These are phyloP conservation scores for Neofelis nebulosa DNA, from an alignment of 2,113 vertebrate species.

Conservation along the genomic window DNA sequence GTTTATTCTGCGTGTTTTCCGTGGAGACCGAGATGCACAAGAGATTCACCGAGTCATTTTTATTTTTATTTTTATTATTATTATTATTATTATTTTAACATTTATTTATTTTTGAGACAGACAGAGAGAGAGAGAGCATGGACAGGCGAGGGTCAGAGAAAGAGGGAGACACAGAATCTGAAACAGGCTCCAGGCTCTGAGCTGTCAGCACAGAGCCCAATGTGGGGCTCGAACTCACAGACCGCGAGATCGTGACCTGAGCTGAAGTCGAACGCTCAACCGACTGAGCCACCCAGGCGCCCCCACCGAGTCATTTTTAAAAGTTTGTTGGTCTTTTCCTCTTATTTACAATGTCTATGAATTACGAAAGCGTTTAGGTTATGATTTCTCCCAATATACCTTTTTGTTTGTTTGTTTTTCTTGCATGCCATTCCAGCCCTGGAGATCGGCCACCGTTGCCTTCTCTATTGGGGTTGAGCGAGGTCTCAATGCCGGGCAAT, in stretches of 20 bases:
- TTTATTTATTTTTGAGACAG: too few relatives aligned
- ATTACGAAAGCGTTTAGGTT: not conserved
- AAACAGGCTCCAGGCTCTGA: too few relatives aligned
- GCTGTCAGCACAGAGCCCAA: too few relatives aligned
- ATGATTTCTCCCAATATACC: too few relatives aligned
- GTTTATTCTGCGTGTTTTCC: not conserved
- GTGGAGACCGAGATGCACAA: not conserved
- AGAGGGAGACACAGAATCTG: too few relatives aligned
- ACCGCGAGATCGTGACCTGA: too few relatives aligned
- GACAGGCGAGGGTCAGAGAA: too few relatives aligned
- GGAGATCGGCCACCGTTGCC: fast-evolving
- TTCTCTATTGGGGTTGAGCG: fast-evolving
- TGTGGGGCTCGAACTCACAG: too few relatives aligned
- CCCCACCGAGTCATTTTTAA: not conserved
- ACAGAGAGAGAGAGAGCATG: too few relatives aligned
- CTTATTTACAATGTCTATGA: not conserved
- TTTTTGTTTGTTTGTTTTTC: not conserved
- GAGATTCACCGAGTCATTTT: not conserved
- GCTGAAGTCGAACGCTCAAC: too few relatives aligned
- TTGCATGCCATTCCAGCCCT: fast-evolving
- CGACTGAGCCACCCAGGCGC: too few relatives aligned
- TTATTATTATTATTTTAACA: too few relatives aligned
- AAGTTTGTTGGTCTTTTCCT: not conserved
- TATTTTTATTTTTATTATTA: not conserved
- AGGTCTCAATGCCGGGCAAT: fast-evolving